Evolutionary conservation across 1,140 invertebrate species (phyloP), one percentile per base, ranked within the genome.

Genomic region (Parasteatoda tepidariorum): DNA sequence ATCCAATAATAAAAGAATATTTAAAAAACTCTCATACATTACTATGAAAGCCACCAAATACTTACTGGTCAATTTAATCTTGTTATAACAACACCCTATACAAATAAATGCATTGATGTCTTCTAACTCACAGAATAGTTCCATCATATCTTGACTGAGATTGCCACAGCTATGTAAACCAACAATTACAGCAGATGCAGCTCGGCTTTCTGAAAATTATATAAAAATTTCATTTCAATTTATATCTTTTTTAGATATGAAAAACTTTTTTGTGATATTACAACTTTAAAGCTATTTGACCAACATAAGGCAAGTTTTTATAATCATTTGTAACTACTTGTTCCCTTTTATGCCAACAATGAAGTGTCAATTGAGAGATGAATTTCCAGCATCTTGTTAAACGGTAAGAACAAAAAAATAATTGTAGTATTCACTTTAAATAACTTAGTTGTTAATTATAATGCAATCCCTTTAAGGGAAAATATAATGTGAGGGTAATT

Each of bases 141-240:
- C 59, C 78, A 81, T 81, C 78, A 81, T 81, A 70, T 70, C 78
- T 70, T 81, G 78, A n/a, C 34, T 61, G 30, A 81, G 28, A 62
- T 81, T 81, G 31, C 78, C 78, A 71, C 78, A 81, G 31, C 78
- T 68, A 24, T 81, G 78, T 13, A 81, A 28, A n/a, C 66, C 78
- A 24, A 81, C 34, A 64, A 81, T 70, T 6, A 62, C 33, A 6
- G n/a, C 9, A 22, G 66, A 41, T 24, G 31, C 34, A 7, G 18
- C n/a, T 75, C 3, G 4, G 26, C 1, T 28, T 18, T 15, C 3
- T 48, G 1, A 18, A 34, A 62, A 31, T 28, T 30, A 30, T 9
- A 30, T 7, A 55, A 4, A 38, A n/a, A 68, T 3, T 9, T 31
- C 28, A 34, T 31, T 2, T 31, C 28, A 61, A 24, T 13, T 6